Evolutionary conservation across 2,888 invertebrate genomes (phyloP).

Genomic region (Cordilura impudica): DNA sequence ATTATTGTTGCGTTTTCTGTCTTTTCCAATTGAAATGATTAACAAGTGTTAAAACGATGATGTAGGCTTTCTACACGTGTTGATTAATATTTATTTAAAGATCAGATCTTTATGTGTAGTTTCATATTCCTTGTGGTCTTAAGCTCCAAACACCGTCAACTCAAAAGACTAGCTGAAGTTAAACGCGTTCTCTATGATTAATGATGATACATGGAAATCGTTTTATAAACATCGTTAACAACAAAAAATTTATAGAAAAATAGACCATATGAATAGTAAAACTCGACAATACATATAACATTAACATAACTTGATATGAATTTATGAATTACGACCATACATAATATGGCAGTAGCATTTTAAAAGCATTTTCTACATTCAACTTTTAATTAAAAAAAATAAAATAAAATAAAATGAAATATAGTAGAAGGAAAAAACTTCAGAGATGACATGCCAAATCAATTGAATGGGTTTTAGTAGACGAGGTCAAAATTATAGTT

Average conservation of each 20-base stretch:
- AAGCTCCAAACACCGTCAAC: not conserved
- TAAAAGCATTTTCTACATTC: slow-evolving; percentile 6
- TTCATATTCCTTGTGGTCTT: not conserved
- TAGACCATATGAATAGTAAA: not conserved
- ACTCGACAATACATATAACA: not conserved
- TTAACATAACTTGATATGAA: slow-evolving; percentile 26
- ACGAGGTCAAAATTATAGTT: not conserved
- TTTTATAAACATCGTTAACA: slow-evolving; percentile 58
- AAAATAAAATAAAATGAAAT: not conserved
- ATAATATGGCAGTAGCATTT: slow-evolving; percentile 15
- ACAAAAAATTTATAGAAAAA: not conserved
- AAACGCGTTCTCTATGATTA: slow-evolving; percentile 49
- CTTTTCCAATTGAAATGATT: slow-evolving; percentile 5
- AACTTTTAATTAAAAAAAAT: not conserved
- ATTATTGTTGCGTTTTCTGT: not conserved
- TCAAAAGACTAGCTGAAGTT: slow-evolving; percentile 23
- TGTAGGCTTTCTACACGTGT: slow-evolving; percentile 31
- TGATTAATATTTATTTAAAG: slow-evolving; percentile 41
- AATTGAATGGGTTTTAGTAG: not conserved
- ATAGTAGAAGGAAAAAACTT: not conserved
- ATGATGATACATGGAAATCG: slow-evolving; percentile 60
- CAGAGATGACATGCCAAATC: slow-evolving; percentile 26
- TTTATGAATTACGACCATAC: slow-evolving; percentile 7
- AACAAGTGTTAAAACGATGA: slow-evolving; percentile 55
- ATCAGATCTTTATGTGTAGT: slow-evolving; percentile 10